phyloP scores from a whole-genome alignment of 2,113 vertebrate genomes.

The Gorsachius goisagi region DNA sequence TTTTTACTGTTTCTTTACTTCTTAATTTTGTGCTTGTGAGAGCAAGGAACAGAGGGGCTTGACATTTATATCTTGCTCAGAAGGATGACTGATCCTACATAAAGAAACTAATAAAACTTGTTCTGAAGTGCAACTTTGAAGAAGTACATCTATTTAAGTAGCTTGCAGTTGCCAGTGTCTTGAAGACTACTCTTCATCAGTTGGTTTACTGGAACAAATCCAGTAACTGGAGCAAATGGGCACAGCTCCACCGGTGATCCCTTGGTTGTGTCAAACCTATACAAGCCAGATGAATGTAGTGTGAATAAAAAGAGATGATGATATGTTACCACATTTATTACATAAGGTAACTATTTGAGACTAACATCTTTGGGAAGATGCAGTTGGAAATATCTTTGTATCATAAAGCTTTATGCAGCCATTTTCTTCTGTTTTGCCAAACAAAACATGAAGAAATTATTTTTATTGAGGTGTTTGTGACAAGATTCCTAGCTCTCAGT shows the following conservation, averaged over 20 bases:
- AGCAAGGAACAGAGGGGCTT: neutral
- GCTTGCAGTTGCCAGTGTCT: neutral
- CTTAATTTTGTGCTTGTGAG: neutral
- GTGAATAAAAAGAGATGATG: neutral
- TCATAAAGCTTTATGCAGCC: neutral
- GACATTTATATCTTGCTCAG: neutral
- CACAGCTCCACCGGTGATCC: neutral
- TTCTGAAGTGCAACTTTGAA: neutral
- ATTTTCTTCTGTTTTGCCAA: neutral
- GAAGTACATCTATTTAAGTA: neutral
- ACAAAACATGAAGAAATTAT: neutral
- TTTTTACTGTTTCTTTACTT: neutral
- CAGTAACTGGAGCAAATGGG: neutral
- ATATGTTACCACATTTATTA: neutral
- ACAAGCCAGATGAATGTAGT: neutral
- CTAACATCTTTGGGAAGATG: neutral
- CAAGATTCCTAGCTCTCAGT: neutral
- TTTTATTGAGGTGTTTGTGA: neutral
- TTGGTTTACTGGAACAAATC: neutral
- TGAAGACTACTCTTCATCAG: neutral
- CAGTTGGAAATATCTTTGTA: neutral
- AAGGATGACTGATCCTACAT: neutral
- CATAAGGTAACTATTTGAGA: neutral
- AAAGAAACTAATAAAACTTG: neutral
- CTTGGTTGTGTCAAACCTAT: neutral